Evolutionary conservation across 2,888 invertebrate genomes (phyloP), one percentile per base, ranked within the genome.

Genomic region (Eupithecia centaureata): DNA sequence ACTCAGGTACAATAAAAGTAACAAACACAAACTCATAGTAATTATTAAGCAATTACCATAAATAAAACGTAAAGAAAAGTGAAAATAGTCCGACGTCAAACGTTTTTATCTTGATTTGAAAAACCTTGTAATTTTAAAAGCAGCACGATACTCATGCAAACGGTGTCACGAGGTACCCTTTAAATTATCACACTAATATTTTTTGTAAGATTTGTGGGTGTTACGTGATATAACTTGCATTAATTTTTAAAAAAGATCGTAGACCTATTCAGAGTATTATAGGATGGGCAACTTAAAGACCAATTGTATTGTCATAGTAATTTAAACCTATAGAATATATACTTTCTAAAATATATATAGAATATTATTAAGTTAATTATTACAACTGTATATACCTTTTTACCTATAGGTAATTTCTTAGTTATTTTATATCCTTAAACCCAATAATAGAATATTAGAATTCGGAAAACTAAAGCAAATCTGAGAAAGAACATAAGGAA

Each of bases 161-260:
- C 28, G 25, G 58, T 38, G 51, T 61, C 71, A 73, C 68, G 71
- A 70, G 67, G 42, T 22, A 65, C 58, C 59, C 56, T 75, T 67
- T 71, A 75, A 73, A 72, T 73, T 69, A 70, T 72, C 68, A 68
- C 63, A 61, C 61, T 59, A 68, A 67, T 72, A 70, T 71, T 73
- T 72, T 68, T 66, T 67, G 42, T 63, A 72, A 65, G 72, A 75
- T 75, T 73, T 72, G 69, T 71, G 18, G 65, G 61, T 27, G 25
- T 51, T 70, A 72, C 73, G 73, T 72, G 74, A 64, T 67, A 62
- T 64, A 52, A 61, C 42, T 54, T 35, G 61, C 54, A 27, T 57
- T 72, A 71, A 69, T 66, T 71, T 63, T 67, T 66, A 25, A 12
- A 15, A 61, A 57, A 35, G 47, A 52, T 58, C 65, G 58, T 59